Conservation (phyloP, 1,140 invertebrate genomes). For the Eubasilissa regina region DNA sequence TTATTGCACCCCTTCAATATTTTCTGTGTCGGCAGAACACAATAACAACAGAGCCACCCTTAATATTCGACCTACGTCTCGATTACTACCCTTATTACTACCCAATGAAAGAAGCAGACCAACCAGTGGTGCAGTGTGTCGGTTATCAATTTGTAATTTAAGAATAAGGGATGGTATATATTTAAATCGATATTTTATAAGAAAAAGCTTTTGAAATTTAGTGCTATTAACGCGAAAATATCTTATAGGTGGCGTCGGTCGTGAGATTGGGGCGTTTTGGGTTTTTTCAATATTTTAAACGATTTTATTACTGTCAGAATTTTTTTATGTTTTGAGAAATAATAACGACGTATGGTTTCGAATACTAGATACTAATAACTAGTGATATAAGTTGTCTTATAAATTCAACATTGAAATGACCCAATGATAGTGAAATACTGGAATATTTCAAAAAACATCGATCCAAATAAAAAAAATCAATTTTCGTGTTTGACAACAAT, state of each 20-base stretch:
- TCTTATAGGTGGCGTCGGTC: not conserved
- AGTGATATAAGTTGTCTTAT: no score
- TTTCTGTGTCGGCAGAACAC: constrained; percentile 21
- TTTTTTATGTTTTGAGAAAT: no score
- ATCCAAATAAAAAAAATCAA: no score
- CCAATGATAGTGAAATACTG: no score
- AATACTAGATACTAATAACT: no score
- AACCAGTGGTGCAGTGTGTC: not conserved
- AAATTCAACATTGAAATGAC: no score
- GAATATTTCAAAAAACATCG: no score
- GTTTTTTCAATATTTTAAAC: no score
- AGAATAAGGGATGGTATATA: not conserved
- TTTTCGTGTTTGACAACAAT: no score
- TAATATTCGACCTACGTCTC: constrained; percentile 2
- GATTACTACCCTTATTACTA: not conserved
- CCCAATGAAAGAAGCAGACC: not conserved
- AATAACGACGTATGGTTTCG: no score
- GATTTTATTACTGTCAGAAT: no score
- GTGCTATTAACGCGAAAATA: constrained; percentile 9
- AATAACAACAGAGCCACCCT: constrained; percentile 25
- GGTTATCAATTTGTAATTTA: not conserved
- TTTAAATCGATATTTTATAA: constrained; percentile 33
- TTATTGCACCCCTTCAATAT: constrained; percentile 46
- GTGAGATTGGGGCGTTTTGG: not conserved
- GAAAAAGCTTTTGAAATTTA: not conserved